A percentile compares a stretch with the other conserved stretches of the same genome.
Evolutionary conservation across 2,888 invertebrate genomes (phyloP).

Genomic region (Idaea straminata): DNA sequence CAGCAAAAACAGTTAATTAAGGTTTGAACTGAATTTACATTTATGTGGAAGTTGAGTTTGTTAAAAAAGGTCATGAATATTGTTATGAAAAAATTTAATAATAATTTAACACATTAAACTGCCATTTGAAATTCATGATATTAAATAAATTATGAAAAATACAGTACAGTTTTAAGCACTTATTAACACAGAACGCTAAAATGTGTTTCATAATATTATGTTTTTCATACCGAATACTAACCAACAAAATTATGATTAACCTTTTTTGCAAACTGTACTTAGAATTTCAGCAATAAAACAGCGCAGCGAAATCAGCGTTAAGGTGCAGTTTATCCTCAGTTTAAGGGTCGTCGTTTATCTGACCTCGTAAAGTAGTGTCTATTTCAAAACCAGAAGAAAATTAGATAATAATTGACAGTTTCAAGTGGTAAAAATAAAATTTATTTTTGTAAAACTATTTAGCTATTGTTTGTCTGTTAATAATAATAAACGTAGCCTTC

Average conservation of each 20-base stretch:
- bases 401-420: not conserved
- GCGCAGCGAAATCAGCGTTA: constrained; percentile 14
- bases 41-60: not conserved
- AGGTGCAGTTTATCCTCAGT: constrained; percentile 18
- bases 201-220: no score
- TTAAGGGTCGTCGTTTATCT: constrained; percentile 13
- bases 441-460: no score
- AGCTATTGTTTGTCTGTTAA: no score
- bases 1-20: not conserved
- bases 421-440: no score
- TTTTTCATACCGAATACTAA: no score
- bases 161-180: no score
- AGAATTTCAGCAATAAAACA: constrained; percentile 12
- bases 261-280: constrained; percentile 23
- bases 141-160: no score
- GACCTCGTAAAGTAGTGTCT: constrained; percentile 9
- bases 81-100: not conserved
- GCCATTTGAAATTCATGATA: no score
- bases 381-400: not conserved
- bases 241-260: constrained; percentile 1
- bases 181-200: no score
- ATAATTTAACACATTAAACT: no score
- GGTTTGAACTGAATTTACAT: not conserved
- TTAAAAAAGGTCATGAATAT: not conserved
- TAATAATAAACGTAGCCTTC: no score